phyloP scores from a whole-genome alignment of 2,888 invertebrate genomes.

The Tillus elongatus region DNA sequence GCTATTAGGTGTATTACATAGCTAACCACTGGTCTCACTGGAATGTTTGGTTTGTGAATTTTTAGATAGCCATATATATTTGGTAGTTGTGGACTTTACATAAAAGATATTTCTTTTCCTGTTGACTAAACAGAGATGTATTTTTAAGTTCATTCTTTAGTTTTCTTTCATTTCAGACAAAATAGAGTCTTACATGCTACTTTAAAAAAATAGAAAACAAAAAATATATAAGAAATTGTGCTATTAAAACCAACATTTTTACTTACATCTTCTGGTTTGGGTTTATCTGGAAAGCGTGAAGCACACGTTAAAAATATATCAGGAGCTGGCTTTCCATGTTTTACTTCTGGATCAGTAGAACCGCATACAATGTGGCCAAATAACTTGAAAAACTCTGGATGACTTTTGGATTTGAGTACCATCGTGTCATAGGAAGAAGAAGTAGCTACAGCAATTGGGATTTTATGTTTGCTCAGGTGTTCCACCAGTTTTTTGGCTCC shows the following conservation, averaged over 20 bases:
- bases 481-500: slow-evolving; percentile 53
- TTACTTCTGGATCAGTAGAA: slow-evolving; percentile 57
- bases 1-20: too few relatives aligned
- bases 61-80: too few relatives aligned
- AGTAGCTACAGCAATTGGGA: slow-evolving; percentile 63
- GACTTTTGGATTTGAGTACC: slow-evolving; percentile 47
- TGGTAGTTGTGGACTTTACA: too few relatives aligned
- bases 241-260: neutral
- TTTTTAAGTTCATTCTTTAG: too few relatives aligned
- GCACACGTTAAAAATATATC: slow-evolving; percentile 60
- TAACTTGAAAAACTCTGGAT: slow-evolving; percentile 44
- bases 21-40: too few relatives aligned
- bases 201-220: too few relatives aligned
- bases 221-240: too few relatives aligned
- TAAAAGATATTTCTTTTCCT: too few relatives aligned
- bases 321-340: slow-evolving; percentile 61
- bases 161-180: too few relatives aligned
- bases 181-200: too few relatives aligned
- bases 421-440: slow-evolving; percentile 52
- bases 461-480: slow-evolving; percentile 50
- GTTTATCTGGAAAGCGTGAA: slow-evolving; percentile 48
- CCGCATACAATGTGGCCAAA: slow-evolving; percentile 55
- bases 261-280: slow-evolving; percentile 38
- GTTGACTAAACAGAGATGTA: too few relatives aligned
- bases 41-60: too few relatives aligned